Percentiles rank a stretch among this genome's conserved stretches.
Conservation (phyloP, 2,888 invertebrate genomes). For the Cyclophora punctaria region DNA sequence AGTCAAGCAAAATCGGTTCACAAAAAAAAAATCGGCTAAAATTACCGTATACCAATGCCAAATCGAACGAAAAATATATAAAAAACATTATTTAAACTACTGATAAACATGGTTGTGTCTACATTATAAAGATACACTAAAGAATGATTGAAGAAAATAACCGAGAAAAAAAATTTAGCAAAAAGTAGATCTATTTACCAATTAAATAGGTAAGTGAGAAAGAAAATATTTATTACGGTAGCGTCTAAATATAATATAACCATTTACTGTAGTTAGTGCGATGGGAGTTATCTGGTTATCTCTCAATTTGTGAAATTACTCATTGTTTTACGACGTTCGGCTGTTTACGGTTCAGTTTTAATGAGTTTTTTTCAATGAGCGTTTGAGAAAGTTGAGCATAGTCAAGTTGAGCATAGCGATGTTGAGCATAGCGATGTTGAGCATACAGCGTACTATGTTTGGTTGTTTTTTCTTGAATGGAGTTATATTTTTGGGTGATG, state of each 20-base stretch:
- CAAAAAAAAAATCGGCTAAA: slow-evolving; percentile 1
- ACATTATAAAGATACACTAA: slow-evolving; percentile 61
- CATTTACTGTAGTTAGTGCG: slow-evolving; percentile 62
- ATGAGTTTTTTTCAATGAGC: slow-evolving; percentile 20
- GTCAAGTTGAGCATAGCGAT: slow-evolving; percentile 22
- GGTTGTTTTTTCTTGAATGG: no score
- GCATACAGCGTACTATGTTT: not conserved
- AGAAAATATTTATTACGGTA: slow-evolving; percentile 72
- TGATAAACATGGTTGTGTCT: slow-evolving; percentile 71
- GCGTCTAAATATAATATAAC: slow-evolving; percentile 57
- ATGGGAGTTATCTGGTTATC: slow-evolving; percentile 19
- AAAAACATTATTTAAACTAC: slow-evolving; percentile 49
- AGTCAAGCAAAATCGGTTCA: no score
- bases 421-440: slow-evolving; percentile 2
- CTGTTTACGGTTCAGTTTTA: slow-evolving; percentile 16
- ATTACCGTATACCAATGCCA: slow-evolving; percentile 54
- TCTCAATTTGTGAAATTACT: slow-evolving; percentile 14
- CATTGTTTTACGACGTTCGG: slow-evolving; percentile 8
- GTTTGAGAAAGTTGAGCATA: slow-evolving; percentile 31
- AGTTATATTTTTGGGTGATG: no score
- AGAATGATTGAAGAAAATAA: slow-evolving; percentile 22
- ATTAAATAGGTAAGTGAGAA: slow-evolving; percentile 54
- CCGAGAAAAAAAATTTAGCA: slow-evolving; percentile 44
- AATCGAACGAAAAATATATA: slow-evolving; percentile 37
- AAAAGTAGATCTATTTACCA: slow-evolving; percentile 69